phyloP scores from a whole-genome alignment of 2,888 invertebrate species.

The Parthenolecanium corni region DNA sequence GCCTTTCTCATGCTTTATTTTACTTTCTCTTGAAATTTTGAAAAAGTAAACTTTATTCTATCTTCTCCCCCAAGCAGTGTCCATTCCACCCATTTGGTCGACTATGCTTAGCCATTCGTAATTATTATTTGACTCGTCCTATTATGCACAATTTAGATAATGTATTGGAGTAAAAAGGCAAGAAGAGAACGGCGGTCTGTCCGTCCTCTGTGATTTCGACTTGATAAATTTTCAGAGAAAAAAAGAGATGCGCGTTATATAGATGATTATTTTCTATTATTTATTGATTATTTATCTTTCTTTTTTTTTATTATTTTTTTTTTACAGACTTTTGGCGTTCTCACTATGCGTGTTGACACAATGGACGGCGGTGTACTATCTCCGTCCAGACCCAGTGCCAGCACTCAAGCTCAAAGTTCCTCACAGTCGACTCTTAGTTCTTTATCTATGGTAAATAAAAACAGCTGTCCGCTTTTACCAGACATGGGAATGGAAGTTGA shows the following conservation, averaged over 20 bases:
- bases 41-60: neutral
- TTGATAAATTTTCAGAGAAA: no score
- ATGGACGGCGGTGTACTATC: conserved; percentile 62
- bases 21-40: neutral
- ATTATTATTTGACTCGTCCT: neutral
- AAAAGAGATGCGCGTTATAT: no score
- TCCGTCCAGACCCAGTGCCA: conserved; percentile 59
- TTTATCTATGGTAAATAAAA: conserved; percentile 36
- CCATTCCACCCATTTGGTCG: no score
- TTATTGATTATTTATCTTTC: no score
- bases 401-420: conserved; percentile 58
- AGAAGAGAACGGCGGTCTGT: no score
- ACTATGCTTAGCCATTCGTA: no score
- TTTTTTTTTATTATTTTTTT: no score
- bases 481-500: conserved; percentile 77
- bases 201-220: no score
- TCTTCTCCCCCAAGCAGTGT: no score
- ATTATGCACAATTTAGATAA: neutral
- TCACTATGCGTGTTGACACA: conserved; percentile 80
- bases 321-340: conserved; percentile 77
- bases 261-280: no score
- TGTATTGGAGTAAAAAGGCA: no score
- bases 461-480: conserved; percentile 30
- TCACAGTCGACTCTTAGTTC: conserved; percentile 44
- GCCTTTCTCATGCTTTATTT: neutral